These are phyloP conservation scores for Monarcha castaneiventris DNA, from an alignment of 2,113 vertebrate genomes.

Conservation along the genomic window DNA sequence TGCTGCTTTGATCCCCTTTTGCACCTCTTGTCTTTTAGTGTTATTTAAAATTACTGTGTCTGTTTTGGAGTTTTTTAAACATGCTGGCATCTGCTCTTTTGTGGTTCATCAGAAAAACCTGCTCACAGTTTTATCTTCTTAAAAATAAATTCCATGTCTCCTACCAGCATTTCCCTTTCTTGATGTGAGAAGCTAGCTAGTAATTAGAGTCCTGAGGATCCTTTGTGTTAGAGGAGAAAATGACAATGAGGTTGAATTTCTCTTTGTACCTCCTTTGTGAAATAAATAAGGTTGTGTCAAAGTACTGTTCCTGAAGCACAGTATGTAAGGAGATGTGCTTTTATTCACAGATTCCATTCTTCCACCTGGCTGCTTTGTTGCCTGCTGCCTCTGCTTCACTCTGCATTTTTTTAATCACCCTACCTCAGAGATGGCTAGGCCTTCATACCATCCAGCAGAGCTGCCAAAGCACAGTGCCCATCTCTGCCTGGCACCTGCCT, in stretches of 20 bases:
- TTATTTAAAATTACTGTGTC: conserved; percentile 21
- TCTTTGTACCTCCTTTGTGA: conserved; percentile 26
- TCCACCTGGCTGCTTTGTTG: conserved; percentile 1
- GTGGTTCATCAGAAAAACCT: conserved; percentile 20
- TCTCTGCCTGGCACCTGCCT: neutral
- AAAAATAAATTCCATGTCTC: conserved; percentile 8
- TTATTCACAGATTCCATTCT: neutral
- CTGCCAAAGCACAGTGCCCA: accelerated
- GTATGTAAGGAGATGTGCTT: neutral
- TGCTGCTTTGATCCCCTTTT: conserved; percentile 39
- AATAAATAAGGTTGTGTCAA: conserved; percentile 38
- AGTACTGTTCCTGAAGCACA: neutral
- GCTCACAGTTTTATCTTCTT: conserved; percentile 17
- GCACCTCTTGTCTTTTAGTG: conserved; percentile 6
- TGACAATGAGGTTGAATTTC: conserved; percentile 15
- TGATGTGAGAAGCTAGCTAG: neutral
- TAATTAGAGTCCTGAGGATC: conserved; percentile 17
- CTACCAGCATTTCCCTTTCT: conserved; percentile 11
- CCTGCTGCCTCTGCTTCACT: neutral
- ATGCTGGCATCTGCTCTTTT: conserved; percentile 9
- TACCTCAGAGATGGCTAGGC: neutral
- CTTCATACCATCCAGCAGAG: neutral
- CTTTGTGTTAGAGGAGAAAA: neutral
- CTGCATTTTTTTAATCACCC: neutral
- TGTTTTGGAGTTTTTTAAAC: neutral